These are phyloP conservation scores for Hipposideros larvatus DNA, from an alignment of 2,797 vertebrate genomes.

Conservation along the genomic window DNA sequence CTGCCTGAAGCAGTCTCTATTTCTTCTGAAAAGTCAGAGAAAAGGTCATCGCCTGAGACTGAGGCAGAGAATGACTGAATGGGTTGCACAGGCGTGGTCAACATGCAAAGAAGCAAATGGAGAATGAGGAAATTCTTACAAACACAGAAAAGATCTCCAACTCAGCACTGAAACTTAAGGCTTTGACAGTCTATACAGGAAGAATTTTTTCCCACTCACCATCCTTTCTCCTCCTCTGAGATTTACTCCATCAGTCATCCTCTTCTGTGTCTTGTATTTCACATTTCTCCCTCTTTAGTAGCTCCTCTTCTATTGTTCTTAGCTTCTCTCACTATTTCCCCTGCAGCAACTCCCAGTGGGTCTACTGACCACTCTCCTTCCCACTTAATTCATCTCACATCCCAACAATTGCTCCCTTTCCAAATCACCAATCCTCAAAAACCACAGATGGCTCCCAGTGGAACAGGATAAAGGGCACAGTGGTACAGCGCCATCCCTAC, in stretches of 20 bases:
- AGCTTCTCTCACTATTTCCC: not conserved
- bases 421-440: not conserved
- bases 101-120: not conserved
- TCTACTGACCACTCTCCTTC: not conserved
- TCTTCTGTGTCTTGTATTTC: not conserved
- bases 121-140: conserved; percentile 19
- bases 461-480: not conserved
- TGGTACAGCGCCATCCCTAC: not conserved
- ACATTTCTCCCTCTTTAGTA: not conserved
- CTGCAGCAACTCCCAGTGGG: not conserved
- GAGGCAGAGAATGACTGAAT: not conserved
- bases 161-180: not conserved
- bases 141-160: not conserved
- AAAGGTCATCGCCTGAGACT: not conserved
- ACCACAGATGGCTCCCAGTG: not conserved
- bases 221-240: not conserved
- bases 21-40: conserved; percentile 12
- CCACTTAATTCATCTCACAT: not conserved
- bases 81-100: not conserved
- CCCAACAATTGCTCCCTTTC: not conserved
- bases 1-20: not conserved
- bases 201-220: not conserved
- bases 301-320: not conserved
- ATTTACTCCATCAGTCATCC: not conserved
- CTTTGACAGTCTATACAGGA: not conserved